Conservation (phyloP, 1,140 invertebrate species). For the Glossosoma conforme region DNA sequence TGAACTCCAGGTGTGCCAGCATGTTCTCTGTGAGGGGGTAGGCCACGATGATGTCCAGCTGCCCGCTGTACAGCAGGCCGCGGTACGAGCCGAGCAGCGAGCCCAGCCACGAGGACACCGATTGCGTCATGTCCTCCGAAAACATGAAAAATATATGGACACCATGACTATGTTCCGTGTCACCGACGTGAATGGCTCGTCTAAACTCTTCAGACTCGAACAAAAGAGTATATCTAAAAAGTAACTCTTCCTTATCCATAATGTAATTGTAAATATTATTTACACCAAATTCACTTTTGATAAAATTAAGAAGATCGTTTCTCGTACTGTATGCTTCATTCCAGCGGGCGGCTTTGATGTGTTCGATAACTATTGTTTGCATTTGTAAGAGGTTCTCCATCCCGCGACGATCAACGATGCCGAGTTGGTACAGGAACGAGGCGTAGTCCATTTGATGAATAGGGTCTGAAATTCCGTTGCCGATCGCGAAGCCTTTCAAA, state of each 20-base stretch:
- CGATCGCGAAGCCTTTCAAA: slow-evolving; percentile 73
- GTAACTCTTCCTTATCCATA: slow-evolving; percentile 45
- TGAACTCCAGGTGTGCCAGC: slow-evolving; percentile 63
- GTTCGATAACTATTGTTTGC: slow-evolving; percentile 52
- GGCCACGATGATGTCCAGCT: slow-evolving; percentile 80
- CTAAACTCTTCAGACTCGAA: slow-evolving; percentile 57
- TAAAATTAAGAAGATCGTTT: slow-evolving; percentile 60
- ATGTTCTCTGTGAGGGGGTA: slow-evolving; percentile 74
- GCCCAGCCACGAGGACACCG: slow-evolving; percentile 68
- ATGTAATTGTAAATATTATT: slow-evolving; percentile 80
- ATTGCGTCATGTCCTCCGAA: slow-evolving; percentile 76
- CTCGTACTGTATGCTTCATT: slow-evolving; percentile 61
- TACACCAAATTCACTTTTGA: slow-evolving; percentile 72
- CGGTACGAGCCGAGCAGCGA: slow-evolving; percentile 64
- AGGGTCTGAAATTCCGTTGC: slow-evolving; percentile 81
- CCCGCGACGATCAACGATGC: slow-evolving; percentile 66
- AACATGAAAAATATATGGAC: slow-evolving; percentile 62
- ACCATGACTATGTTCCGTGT: slow-evolving; percentile 60
- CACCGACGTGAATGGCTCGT: slow-evolving; percentile 77
- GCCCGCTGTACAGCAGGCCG: slow-evolving; percentile 75
- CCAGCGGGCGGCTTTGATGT: slow-evolving; percentile 60
- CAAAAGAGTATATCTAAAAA: slow-evolving; percentile 48
- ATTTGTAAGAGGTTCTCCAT: slow-evolving; percentile 56
- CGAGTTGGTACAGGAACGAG: slow-evolving; percentile 76
- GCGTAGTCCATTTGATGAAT: slow-evolving; percentile 73